These are phyloP conservation scores for Nanorana parkeri DNA, from an alignment of 2,113 vertebrate species.

Conservation along the genomic window DNA sequence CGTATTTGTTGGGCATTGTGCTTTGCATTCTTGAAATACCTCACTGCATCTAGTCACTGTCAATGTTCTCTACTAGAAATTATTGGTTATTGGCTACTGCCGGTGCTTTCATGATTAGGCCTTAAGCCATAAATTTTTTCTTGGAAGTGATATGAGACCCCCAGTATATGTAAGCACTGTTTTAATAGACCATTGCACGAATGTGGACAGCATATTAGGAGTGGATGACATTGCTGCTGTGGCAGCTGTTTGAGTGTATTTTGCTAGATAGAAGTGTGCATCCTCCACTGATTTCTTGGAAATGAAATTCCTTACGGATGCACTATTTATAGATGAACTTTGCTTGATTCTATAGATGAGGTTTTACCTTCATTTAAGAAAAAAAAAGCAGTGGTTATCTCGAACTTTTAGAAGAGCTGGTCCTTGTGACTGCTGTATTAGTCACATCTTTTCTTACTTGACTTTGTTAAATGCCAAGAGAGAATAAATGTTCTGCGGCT, in stretches of 20 bases:
- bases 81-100: conserved; percentile 22
- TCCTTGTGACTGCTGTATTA: conserved; percentile 17
- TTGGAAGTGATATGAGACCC: neutral
- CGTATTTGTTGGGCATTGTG: neutral
- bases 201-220: neutral
- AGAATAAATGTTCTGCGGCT: neutral
- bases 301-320: conserved; percentile 49
- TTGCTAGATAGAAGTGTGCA: conserved; percentile 30
- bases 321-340: conserved; percentile 56
- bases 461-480: neutral
- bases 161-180: neutral
- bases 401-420: conserved; percentile 23
- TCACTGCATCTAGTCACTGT: neutral
- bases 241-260: conserved; percentile 30
- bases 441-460: neutral
- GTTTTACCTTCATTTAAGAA: conserved; percentile 39
- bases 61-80: conserved; percentile 11
- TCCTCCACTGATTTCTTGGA: conserved; percentile 41
- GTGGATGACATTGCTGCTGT: neutral
- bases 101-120: conserved; percentile 16
- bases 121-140: neutral
- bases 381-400: conserved; percentile 39
- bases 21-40: neutral
- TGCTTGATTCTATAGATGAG: conserved; percentile 31
- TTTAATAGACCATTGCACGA: neutral